These are phyloP conservation scores for Apeltes quadracus DNA, from an alignment of 2,113 vertebrate genomes.

Conservation along the genomic window DNA sequence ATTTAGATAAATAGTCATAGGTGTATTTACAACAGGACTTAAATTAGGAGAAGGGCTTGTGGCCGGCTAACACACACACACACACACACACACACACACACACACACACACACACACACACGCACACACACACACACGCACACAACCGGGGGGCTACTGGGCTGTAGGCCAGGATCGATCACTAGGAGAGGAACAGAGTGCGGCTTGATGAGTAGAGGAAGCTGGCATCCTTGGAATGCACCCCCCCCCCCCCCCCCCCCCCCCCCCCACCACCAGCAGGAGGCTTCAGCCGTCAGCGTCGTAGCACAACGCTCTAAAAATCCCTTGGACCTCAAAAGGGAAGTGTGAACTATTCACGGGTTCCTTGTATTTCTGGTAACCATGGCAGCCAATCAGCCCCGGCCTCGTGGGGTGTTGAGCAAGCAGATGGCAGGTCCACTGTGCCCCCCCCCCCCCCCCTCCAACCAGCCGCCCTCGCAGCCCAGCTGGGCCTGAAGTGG, in stretches of 20 bases:
- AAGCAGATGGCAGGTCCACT: constrained; percentile 72
- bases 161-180: constrained; percentile 1
- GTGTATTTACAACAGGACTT: constrained; percentile 3
- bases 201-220: constrained; percentile 11
- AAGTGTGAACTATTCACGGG: constrained; percentile 41
- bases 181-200: background rate
- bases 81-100: too few relatives aligned
- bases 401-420: constrained; percentile 44
- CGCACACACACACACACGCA: too few relatives aligned
- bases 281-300: too few relatives aligned
- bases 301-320: too few relatives aligned
- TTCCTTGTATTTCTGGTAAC: constrained; percentile 48
- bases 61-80: background rate
- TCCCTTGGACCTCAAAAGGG: too few relatives aligned
- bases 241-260: too few relatives aligned
- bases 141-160: too few relatives aligned
- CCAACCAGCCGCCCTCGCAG: constrained; percentile 47
- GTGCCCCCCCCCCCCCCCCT: too few relatives aligned
- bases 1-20: background rate
- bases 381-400: constrained; percentile 40
- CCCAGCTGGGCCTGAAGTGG: constrained; percentile 28
- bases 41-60: background rate
- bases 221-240: too few relatives aligned
- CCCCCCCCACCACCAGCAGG: too few relatives aligned
- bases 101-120: too few relatives aligned